These are phyloP conservation scores for Carcina quercana DNA, from an alignment of 2,888 invertebrate species.

Conservation along the genomic window DNA sequence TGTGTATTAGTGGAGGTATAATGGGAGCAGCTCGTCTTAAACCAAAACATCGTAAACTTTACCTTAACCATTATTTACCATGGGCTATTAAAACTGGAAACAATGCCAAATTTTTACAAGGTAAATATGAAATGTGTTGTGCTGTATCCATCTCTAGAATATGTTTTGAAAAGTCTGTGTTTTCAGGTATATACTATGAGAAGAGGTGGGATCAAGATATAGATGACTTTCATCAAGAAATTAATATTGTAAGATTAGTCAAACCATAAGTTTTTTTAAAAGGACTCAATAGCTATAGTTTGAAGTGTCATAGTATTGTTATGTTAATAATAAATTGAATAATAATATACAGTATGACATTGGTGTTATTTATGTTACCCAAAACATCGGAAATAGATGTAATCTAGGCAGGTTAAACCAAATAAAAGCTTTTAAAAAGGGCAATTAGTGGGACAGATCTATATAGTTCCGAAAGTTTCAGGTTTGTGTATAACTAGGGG, in stretches of 20 bases:
- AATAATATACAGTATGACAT: too few relatives aligned
- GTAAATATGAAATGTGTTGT: slow-evolving; percentile 30
- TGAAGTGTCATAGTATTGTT: too few relatives aligned
- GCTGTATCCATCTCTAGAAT: not conserved
- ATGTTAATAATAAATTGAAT: too few relatives aligned
- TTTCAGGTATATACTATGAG: slow-evolving; percentile 86
- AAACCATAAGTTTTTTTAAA: slow-evolving; percentile 28
- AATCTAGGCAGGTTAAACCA: too few relatives aligned
- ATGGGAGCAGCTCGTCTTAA: slow-evolving; percentile 92
- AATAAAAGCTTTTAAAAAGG: too few relatives aligned
- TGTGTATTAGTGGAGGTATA: slow-evolving; percentile 95
- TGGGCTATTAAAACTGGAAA: slow-evolving; percentile 90
- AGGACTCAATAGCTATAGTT: too few relatives aligned
- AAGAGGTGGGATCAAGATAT: slow-evolving; percentile 94
- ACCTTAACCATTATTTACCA: slow-evolving; percentile 84
- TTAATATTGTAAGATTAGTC: slow-evolving; percentile 80
- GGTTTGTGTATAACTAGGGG: too few relatives aligned
- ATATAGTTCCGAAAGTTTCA: too few relatives aligned
- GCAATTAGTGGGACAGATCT: too few relatives aligned
- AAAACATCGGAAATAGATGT: too few relatives aligned
- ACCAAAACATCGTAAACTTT: slow-evolving; percentile 88
- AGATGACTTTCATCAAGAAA: slow-evolving; percentile 84
- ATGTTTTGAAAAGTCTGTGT: slow-evolving; percentile 4
- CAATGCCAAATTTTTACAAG: slow-evolving; percentile 85
- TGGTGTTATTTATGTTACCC: too few relatives aligned